Conservation (phyloP, 2,888 invertebrate species). For the Muscina levida region DNA sequence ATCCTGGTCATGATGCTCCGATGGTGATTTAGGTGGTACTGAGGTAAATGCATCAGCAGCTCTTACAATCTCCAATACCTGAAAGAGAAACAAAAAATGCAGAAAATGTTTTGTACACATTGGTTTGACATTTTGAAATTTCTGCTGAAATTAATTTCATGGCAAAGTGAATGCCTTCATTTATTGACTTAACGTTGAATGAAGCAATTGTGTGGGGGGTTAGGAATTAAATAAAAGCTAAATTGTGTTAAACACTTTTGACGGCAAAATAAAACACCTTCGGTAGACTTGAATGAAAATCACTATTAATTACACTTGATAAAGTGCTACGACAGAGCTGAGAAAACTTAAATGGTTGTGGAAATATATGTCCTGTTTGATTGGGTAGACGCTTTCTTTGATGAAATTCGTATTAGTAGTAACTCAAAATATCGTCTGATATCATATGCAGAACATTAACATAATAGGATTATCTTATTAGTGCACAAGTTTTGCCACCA, state of each 20-base stretch:
- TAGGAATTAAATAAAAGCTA: constrained; percentile 22
- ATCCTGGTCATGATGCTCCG: constrained; percentile 82
- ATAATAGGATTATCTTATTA: too few species aligned
- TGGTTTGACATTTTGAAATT: background rate
- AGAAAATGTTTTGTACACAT: constrained; percentile 9
- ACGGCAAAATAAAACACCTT: background rate
- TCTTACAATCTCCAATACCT: constrained; percentile 94
- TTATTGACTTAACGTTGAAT: constrained; percentile 46
- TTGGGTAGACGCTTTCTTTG: too few species aligned
- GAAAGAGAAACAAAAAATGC: constrained; percentile 39
- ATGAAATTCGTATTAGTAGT: too few species aligned
- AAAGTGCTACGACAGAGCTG: too few species aligned
- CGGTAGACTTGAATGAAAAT: too few species aligned
- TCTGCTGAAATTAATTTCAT: constrained; percentile 24
- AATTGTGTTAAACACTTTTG: constrained; percentile 36
- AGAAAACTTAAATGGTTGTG: too few species aligned
- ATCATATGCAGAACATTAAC: too few species aligned
- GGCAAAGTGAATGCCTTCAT: constrained; percentile 23
- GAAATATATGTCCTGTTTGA: too few species aligned
- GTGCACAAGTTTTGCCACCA: too few species aligned
- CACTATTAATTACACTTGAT: too few species aligned
- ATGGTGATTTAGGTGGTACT: constrained; percentile 88
- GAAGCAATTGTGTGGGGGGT: background rate
- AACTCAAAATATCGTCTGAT: too few species aligned
- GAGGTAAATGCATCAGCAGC: constrained; percentile 83